phyloP scores from a whole-genome alignment of 1,140 invertebrate species.

The Helicoverpa zea region DNA sequence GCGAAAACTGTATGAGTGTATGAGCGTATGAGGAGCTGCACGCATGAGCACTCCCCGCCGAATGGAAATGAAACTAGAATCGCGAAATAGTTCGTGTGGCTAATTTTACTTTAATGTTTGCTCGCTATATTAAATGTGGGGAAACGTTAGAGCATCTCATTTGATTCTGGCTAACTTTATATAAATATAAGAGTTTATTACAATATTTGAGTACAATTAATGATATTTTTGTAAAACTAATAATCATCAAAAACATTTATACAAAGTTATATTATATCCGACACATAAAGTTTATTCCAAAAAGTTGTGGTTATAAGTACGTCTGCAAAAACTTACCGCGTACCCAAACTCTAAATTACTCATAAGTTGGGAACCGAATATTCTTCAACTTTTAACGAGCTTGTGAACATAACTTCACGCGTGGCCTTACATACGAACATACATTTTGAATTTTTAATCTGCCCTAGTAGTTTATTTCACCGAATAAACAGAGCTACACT shows the following conservation, averaged over 20 bases:
- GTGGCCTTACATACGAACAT: background rate
- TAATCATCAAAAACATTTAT: too few relatives aligned
- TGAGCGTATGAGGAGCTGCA: background rate
- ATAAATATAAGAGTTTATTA: too few relatives aligned
- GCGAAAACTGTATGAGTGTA: background rate
- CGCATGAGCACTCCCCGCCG: background rate
- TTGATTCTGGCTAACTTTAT: background rate
- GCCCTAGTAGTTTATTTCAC: too few relatives aligned
- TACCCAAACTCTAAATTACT: background rate
- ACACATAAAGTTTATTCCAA: too few relatives aligned
- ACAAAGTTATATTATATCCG: too few relatives aligned
- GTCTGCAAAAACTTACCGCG: background rate
- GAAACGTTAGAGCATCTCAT: background rate
- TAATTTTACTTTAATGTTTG: background rate
- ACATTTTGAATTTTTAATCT: background rate
- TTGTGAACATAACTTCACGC: background rate
- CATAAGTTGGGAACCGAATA: background rate
- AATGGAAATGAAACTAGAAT: slow-evolving; percentile 7
- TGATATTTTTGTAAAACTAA: too few relatives aligned
- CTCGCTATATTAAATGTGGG: background rate
- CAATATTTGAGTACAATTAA: too few relatives aligned
- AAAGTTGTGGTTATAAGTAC: too few relatives aligned
- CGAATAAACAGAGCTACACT: background rate
- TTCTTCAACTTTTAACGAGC: slow-evolving; percentile 20
- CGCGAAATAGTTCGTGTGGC: slow-evolving; percentile 2